Evolutionary conservation across 2,113 vertebrate genomes (phyloP).

Genomic region (Seriola quinqueradiata): DNA sequence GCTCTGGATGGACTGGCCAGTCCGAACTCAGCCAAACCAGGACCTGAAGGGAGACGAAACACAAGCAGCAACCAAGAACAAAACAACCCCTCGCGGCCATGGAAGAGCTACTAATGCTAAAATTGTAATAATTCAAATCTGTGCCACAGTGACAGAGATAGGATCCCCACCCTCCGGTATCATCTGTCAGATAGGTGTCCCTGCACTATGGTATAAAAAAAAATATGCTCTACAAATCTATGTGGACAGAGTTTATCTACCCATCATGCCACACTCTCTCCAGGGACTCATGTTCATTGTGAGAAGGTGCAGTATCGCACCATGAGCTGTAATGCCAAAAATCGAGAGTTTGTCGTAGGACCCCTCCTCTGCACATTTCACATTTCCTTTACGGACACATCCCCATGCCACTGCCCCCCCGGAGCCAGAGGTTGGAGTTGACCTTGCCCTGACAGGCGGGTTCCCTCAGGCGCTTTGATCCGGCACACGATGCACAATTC

Average conservation of each 20-base stretch:
- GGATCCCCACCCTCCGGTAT: too few species aligned
- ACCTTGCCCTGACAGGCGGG: conserved; percentile 50
- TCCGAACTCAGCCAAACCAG: too few species aligned
- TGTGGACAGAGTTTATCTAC: conserved; percentile 35
- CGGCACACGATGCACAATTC: conserved; percentile 20
- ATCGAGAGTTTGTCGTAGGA: conserved; percentile 29
- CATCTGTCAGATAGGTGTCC: too few species aligned
- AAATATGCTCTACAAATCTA: not conserved
- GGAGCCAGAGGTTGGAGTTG: conserved; percentile 27
- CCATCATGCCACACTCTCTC: conserved; percentile 41
- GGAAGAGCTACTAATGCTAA: too few species aligned
- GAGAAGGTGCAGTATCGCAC: conserved; percentile 31
- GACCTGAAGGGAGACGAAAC: too few species aligned
- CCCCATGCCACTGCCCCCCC: conserved; percentile 13
- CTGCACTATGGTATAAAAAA: too few species aligned
- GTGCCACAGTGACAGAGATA: too few species aligned
- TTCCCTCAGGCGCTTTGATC: conserved; percentile 14
- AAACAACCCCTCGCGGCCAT: too few species aligned
- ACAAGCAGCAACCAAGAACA: too few species aligned
- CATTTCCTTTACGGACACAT: conserved; percentile 11
- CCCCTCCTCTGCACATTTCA: conserved; percentile 24
- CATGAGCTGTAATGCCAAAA: conserved; percentile 75
- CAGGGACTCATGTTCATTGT: conserved; percentile 21
- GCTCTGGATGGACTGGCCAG: too few species aligned
- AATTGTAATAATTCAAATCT: too few species aligned